phyloP scores from a whole-genome alignment of 2,888 invertebrate genomes.

The Aquatica leii region DNA sequence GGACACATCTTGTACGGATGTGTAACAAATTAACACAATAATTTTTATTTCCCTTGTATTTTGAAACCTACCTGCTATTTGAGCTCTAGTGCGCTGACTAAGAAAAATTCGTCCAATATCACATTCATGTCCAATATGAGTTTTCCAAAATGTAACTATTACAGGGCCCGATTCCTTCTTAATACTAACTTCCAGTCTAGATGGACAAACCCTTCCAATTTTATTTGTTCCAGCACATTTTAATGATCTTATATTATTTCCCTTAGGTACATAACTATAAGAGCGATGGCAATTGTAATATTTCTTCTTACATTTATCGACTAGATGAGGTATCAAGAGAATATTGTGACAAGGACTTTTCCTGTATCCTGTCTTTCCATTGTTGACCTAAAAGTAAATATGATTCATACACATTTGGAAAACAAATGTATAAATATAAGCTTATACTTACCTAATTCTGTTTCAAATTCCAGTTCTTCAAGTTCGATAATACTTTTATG shows the following conservation, averaged over 20 bases:
- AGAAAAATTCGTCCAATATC: constrained; percentile 18
- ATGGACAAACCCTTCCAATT: constrained; percentile 16
- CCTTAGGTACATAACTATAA: background rate
- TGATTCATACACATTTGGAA: too few species aligned
- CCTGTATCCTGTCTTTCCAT: too few species aligned
- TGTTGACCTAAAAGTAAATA: too few species aligned
- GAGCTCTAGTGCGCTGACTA: background rate
- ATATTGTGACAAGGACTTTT: too few species aligned
- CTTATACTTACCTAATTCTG: too few species aligned
- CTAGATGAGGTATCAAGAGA: background rate
- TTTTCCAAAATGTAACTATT: constrained; percentile 10
- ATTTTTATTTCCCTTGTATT: too few species aligned
- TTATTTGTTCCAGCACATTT: constrained; percentile 6
- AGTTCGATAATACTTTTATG: too few species aligned
- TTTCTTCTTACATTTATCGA: background rate
- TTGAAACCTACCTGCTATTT: background rate
- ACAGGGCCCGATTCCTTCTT: too few species aligned
- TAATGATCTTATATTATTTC: background rate
- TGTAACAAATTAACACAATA: too few species aligned
- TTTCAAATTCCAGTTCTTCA: too few species aligned
- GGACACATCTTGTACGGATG: too few species aligned
- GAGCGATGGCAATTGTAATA: constrained; percentile 18
- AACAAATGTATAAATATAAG: too few species aligned
- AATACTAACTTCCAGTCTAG: constrained; percentile 3
- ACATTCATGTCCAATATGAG: constrained; percentile 22